Percentiles rank a stretch among this genome's conserved stretches.
Conservation (phyloP, 2,888 invertebrate genomes). For the Napeogenes sylphis region DNA sequence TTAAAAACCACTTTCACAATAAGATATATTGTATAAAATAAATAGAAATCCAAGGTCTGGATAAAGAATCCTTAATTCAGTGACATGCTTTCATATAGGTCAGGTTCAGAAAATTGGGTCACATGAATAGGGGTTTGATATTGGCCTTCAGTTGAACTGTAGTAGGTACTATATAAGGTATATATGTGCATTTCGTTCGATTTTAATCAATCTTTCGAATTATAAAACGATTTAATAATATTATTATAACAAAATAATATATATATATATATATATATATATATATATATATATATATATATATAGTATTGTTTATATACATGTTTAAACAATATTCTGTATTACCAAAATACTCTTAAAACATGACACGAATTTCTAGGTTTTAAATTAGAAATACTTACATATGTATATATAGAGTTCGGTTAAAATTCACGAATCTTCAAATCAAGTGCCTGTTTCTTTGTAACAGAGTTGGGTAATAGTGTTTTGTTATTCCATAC, state of each 20-base stretch:
- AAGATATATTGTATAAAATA: background rate
- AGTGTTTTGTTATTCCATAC: constrained; percentile 52
- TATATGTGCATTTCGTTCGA: constrained; percentile 12
- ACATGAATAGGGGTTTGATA: background rate
- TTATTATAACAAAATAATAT: too few species aligned
- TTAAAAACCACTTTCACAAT: background rate
- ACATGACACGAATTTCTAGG: background rate
- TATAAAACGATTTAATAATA: too few species aligned
- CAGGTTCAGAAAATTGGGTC: constrained; percentile 5
- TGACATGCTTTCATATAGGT: background rate
- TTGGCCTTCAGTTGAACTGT: background rate
- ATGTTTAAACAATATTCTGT: too few species aligned
- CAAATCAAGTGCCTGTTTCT: constrained; percentile 55
- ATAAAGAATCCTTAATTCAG: background rate
- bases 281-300: too few species aligned
- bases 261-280: too few species aligned
- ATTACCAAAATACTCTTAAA: too few species aligned
- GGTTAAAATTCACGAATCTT: constrained; percentile 46
- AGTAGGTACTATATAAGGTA: constrained; percentile 17
- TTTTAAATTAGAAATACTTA: constrained; percentile 40
- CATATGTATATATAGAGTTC: constrained; percentile 42
- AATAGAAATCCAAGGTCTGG: background rate
- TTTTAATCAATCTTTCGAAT: too few species aligned
- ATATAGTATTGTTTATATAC: too few species aligned
- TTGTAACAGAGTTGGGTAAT: constrained; percentile 51